Conservation (phyloP, 2,888 invertebrate genomes). For the Lasiommata megera region DNA sequence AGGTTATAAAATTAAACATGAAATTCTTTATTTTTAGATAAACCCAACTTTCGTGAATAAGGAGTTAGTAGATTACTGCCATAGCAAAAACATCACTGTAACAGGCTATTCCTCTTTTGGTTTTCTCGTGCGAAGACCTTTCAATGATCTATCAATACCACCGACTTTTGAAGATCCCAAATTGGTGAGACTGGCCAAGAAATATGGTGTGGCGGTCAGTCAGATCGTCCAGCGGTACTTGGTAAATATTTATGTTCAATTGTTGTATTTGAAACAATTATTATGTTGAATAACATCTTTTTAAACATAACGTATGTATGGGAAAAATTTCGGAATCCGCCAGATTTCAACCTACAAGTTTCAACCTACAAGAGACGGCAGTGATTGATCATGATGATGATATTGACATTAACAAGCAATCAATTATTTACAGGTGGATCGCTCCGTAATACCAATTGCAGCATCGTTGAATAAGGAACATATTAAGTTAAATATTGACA, state of each 20-base stretch:
- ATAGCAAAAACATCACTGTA: constrained; percentile 5
- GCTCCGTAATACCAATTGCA: constrained; percentile 11
- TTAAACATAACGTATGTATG: too few relatives aligned
- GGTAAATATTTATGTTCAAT: constrained; percentile 56
- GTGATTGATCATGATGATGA: too few relatives aligned
- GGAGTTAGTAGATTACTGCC: constrained; percentile 18
- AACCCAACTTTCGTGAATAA: constrained; percentile 18
- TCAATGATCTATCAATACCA: background rate
- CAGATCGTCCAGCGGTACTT: constrained; percentile 85
- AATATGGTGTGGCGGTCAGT: constrained; percentile 83
- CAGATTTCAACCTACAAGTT: too few relatives aligned
- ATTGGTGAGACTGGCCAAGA: constrained; percentile 79
- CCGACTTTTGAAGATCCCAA: constrained; percentile 42
- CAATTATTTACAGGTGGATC: constrained; percentile 17
- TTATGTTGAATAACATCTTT: too few relatives aligned
- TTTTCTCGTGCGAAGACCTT: constrained; percentile 7
- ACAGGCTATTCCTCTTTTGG: constrained; percentile 15
- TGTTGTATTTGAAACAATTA: too few relatives aligned
- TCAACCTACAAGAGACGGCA: background rate
- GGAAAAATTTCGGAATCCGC: too few relatives aligned
- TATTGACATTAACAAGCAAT: background rate
- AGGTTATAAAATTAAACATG: too few relatives aligned
- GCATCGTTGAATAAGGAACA: constrained; percentile 4
- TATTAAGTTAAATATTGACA: constrained; percentile 12
- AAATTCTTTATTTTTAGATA: constrained; percentile 2